Conservation (phyloP, 2,888 invertebrate genomes). For the Agrochola macilenta region DNA sequence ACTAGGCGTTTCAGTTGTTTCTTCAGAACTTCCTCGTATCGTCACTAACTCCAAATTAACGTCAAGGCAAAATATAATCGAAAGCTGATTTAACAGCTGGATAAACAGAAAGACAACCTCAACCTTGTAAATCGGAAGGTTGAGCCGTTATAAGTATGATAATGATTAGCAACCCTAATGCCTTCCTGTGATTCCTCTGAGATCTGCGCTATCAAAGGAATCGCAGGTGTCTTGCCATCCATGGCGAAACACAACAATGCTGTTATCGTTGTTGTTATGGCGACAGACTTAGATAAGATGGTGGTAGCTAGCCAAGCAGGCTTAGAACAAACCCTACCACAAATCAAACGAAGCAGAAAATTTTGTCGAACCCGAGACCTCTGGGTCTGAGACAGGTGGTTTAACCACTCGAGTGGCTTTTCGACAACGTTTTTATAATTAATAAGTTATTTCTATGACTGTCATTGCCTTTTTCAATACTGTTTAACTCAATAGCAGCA, state of each 20-base stretch:
- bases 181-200: background rate
- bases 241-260: background rate
- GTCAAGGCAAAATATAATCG: too few relatives aligned
- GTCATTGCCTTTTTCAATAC: slow-evolving; percentile 55
- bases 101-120: background rate
- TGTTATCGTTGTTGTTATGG: too few relatives aligned
- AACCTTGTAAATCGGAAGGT: background rate
- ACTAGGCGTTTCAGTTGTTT: background rate
- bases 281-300: too few relatives aligned
- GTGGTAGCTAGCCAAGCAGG: too few relatives aligned
- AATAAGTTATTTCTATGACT: slow-evolving; percentile 60
- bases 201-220: background rate
- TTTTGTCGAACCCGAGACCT: too few relatives aligned
- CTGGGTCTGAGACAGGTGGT: too few relatives aligned
- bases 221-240: too few relatives aligned
- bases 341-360: too few relatives aligned
- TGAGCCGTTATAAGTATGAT: background rate
- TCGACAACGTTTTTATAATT: slow-evolving; percentile 61
- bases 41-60: background rate
- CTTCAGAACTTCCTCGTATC: background rate
- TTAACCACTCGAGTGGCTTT: slow-evolving; percentile 61
- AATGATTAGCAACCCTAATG: background rate
- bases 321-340: too few relatives aligned
- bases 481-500: slow-evolving; percentile 66
- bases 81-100: background rate